These are phyloP conservation scores for Vollenhovia emeryi DNA, from an alignment of 1,140 invertebrate species.

Conservation along the genomic window DNA sequence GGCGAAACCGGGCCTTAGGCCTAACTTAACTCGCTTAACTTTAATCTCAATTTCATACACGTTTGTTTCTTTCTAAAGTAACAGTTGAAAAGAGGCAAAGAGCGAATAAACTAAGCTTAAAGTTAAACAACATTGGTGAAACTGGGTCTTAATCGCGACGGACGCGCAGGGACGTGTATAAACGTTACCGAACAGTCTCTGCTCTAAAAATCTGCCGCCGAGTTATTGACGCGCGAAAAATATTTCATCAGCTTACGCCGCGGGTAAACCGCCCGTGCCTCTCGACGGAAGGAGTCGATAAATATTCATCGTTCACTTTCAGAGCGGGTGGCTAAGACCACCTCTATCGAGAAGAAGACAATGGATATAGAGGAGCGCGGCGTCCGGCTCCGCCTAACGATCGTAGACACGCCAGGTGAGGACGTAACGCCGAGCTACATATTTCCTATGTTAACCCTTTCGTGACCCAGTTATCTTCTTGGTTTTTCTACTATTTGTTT, in stretches of 20 bases:
- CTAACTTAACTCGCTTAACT: no score
- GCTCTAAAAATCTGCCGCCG: neutral
- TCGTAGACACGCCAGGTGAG: slow-evolving; percentile 97
- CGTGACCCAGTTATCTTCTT: no score
- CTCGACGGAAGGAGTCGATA: slow-evolving; percentile 24
- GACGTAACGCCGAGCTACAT: neutral
- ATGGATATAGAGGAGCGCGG: slow-evolving; percentile 98
- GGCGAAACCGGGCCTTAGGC: no score
- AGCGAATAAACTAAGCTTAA: no score
- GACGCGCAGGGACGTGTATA: no score
- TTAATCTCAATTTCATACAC: no score
- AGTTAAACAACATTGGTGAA: no score
- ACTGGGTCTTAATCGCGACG: neutral
- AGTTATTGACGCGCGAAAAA: slow-evolving; percentile 32
- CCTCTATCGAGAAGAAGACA: slow-evolving; percentile 95
- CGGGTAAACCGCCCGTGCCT: neutral
- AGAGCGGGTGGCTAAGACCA: slow-evolving; percentile 94
- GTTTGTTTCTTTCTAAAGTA: no score
- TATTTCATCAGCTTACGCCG: slow-evolving; percentile 22
- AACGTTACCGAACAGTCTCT: neutral
- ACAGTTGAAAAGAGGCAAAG: no score
- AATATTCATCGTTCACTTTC: slow-evolving; percentile 64
- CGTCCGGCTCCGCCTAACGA: slow-evolving; percentile 94
- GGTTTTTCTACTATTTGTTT: no score
- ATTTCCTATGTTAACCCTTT: neutral